These are phyloP conservation scores for Melikaiella ostensackeni DNA, from an alignment of 2,888 invertebrate genomes.

Conservation along the genomic window DNA sequence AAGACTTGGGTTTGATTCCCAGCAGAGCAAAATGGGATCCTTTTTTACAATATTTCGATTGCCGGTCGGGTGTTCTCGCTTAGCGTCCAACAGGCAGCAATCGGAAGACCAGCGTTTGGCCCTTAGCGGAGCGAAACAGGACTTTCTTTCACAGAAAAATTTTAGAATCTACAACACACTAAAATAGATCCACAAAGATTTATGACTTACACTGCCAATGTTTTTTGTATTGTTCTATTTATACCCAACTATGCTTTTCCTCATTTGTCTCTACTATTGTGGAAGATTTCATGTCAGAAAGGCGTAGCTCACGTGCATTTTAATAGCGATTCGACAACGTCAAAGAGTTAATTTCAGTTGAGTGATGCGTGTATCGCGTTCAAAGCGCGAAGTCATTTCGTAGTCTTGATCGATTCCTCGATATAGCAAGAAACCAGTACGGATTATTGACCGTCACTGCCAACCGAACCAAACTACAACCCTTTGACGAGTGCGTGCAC, in stretches of 20 bases:
- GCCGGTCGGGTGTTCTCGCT: too few species aligned
- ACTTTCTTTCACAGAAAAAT: too few species aligned
- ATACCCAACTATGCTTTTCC: not conserved
- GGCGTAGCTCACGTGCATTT: not conserved
- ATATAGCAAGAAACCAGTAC: slow-evolving; percentile 57
- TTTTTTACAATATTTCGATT: too few species aligned
- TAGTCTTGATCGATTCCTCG: slow-evolving; percentile 64
- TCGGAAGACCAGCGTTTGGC: too few species aligned
- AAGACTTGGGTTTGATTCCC: too few species aligned
- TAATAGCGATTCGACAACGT: slow-evolving; percentile 14
- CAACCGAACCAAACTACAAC: slow-evolving; percentile 65
- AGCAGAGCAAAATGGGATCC: too few species aligned
- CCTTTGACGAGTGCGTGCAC: slow-evolving; percentile 75
- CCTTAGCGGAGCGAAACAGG: too few species aligned
- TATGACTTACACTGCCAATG: not conserved
- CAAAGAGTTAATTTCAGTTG: slow-evolving; percentile 52
- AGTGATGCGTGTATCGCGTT: slow-evolving; percentile 51
- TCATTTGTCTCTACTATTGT: too few species aligned
- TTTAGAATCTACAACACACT: too few species aligned
- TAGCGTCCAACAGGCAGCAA: too few species aligned
- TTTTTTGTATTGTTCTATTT: not conserved
- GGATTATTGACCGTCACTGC: slow-evolving; percentile 71
- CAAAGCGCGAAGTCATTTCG: slow-evolving; percentile 48
- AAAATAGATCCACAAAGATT: not conserved
- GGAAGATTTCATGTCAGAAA: not conserved